A percentile compares a stretch with the other conserved stretches of the same genome.
Evolutionary conservation across 2,113 vertebrate genomes (phyloP).

Genomic region (Tretioscincus oriximinensis): DNA sequence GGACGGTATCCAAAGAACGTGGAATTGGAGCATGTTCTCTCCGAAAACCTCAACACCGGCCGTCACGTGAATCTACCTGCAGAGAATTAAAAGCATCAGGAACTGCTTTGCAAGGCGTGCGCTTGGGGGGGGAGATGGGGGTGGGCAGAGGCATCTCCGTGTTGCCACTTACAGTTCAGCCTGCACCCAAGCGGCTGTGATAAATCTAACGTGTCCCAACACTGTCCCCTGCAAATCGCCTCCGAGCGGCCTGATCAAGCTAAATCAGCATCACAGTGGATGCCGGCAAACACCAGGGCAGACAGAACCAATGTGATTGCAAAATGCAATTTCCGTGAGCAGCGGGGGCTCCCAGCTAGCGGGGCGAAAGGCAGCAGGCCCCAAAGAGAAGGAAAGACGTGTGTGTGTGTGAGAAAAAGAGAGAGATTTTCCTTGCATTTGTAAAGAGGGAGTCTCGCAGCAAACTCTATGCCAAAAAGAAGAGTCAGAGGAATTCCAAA

Average conservation of each 20-base stretch:
- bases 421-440: too few species aligned
- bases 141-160: background rate
- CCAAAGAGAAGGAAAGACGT: too few species aligned
- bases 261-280: background rate
- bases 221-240: constrained; percentile 23
- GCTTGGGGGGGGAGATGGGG: too few species aligned
- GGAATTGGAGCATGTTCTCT: background rate
- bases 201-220: background rate
- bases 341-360: background rate
- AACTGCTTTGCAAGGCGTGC: background rate
- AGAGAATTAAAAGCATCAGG: background rate
- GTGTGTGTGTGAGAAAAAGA: too few species aligned
- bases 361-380: background rate
- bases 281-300: constrained; percentile 6
- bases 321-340: constrained; percentile 19
- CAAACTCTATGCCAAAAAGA: too few species aligned
- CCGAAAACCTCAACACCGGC: background rate
- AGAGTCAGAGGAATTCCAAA: too few species aligned
- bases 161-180: background rate
- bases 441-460: too few species aligned
- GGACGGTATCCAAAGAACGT: background rate
- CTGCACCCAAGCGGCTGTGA: background rate
- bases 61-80: background rate
- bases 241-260: background rate
- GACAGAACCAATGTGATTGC: constrained; percentile 23